phyloP scores from a whole-genome alignment of 1,140 invertebrate species.

The Mercenaria mercenaria region DNA sequence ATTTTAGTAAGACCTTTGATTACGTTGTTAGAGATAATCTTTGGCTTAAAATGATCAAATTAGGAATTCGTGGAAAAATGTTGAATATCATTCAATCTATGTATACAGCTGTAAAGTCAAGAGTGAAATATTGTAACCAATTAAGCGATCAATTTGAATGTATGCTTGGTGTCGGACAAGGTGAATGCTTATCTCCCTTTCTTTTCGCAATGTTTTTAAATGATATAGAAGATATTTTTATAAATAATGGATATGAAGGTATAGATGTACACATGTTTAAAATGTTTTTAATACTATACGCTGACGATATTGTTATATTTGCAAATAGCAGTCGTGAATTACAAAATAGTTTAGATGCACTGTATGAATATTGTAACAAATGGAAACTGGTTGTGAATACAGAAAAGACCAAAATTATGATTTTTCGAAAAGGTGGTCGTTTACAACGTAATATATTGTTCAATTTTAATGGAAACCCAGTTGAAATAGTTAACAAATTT shows the following conservation, averaged over 20 bases:
- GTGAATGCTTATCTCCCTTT: conserved; percentile 66
- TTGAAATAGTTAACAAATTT: conserved; percentile 19
- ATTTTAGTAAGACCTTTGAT: conserved; percentile 64
- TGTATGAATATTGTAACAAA: conserved; percentile 36
- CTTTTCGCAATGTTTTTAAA: conserved; percentile 63
- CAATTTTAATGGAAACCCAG: not conserved
- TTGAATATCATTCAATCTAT: conserved; percentile 57
- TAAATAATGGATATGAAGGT: conserved; percentile 17
- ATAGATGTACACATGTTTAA: conserved; percentile 34
- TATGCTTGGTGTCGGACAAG: conserved; percentile 63
- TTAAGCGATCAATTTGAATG: conserved; percentile 41
- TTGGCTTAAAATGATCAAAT: conserved; percentile 43
- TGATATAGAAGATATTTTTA: conserved; percentile 41
- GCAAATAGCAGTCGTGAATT: not conserved
- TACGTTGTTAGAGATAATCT: conserved; percentile 40
- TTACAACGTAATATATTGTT: not conserved
- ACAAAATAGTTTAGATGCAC: conserved; percentile 4
- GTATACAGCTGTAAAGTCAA: conserved; percentile 43
- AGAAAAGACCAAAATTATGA: conserved; percentile 56
- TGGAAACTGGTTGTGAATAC: conserved; percentile 43
- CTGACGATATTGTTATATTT: conserved; percentile 55
- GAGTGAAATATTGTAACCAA: conserved; percentile 31
- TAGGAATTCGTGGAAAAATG: conserved; percentile 57
- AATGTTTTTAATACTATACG: conserved; percentile 47
- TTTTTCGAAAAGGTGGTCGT: conserved; percentile 48